Evolutionary conservation across 1,140 invertebrate genomes (phyloP).

Genomic region (Hycleus cichorii): DNA sequence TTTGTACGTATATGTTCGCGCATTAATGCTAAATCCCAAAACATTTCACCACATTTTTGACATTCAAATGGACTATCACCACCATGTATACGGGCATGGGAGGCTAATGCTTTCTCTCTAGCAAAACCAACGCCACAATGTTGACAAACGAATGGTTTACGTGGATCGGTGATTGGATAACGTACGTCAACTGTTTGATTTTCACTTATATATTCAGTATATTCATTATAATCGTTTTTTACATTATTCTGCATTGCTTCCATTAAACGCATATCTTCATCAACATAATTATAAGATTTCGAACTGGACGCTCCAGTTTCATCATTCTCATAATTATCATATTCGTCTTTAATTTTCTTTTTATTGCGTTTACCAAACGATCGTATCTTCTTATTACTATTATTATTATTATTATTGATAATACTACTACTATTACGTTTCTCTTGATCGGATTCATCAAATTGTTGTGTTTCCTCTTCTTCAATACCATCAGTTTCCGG

Average conservation of each 20-base stretch:
- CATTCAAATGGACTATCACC: slow-evolving; percentile 71
- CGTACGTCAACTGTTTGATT: slow-evolving; percentile 49
- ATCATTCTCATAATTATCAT: slow-evolving; percentile 23
- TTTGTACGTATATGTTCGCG: slow-evolving; percentile 54
- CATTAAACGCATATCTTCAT: slow-evolving; percentile 43
- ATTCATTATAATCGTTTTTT: slow-evolving; percentile 40
- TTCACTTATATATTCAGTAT: slow-evolving; percentile 43
- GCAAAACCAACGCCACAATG: slow-evolving; percentile 72
- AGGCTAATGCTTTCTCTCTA: slow-evolving; percentile 68
- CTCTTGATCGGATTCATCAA: slow-evolving; percentile 27
- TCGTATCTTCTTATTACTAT: slow-evolving; percentile 4
- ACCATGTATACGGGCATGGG: slow-evolving; percentile 61
- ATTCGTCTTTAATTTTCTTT: slow-evolving; percentile 32
- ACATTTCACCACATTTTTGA: slow-evolving; percentile 67
- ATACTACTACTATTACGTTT: slow-evolving; percentile 9
- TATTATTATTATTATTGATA: too few relatives aligned
- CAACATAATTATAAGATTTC: slow-evolving; percentile 42
- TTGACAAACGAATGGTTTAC: slow-evolving; percentile 71
- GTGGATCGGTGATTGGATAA: slow-evolving; percentile 61
- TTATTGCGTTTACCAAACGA: slow-evolving; percentile 20
- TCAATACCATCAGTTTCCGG: slow-evolving; percentile 42
- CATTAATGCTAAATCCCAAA: slow-evolving; percentile 62
- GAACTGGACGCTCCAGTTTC: slow-evolving; percentile 26
- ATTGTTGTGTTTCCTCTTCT: slow-evolving; percentile 30
- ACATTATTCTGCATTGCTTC: slow-evolving; percentile 41